Base-by-base conservation (phyloP, 2,888 invertebrate genomes). In the Aethes cnicana region DNA sequence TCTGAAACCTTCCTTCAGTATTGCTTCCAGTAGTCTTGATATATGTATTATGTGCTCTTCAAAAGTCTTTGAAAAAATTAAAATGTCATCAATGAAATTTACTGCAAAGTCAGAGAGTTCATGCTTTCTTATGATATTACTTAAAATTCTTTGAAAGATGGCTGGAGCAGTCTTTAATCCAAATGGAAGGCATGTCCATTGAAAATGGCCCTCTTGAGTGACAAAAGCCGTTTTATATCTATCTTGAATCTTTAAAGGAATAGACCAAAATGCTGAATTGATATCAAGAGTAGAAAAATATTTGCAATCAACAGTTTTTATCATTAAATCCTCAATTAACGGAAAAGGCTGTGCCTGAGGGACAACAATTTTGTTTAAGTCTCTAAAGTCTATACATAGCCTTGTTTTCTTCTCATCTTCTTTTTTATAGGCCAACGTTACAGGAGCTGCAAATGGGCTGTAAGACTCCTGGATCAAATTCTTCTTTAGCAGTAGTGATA, bases 281-380 rank as follows among this genome's bases (percentile, higher is more conserved):
- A 35, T 35, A n/a, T 35, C 35, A 17, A 35, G 17, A 17, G 35
- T 35, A 35, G 35, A 35, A 35, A 35, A 35, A 17, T 35, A 35
- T 18, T 35, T 16, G 18, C 35, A 35, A n/a, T 35, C 17, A 17
- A 14, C 17, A 17, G 35, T 35, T 35, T 35, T 30, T 30, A 18
- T n/a, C 17, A 35, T 17, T 12, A 25, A 8, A 4, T 8, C 25
- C 2, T 7, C 25, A 25, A 8, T 8, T n/a, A 25, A 25, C 5
- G 30, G n/a, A n/a, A n/a, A n/a, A n/a, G n/a, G n/a, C n/a, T n/a
- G n/a, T n/a, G n/a, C n/a, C n/a, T n/a, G n/a, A n/a, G n/a, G n/a
- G n/a, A n/a, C n/a, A n/a, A n/a, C n/a, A n/a, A n/a, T n/a, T n/a
- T n/a, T n/a, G n/a, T n/a, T n/a, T n/a, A n/a, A n/a, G n/a, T n/a